Percentiles rank a stretch among this genome's conserved stretches.
Evolutionary conservation across 2,797 vertebrate species (phyloP).

Genomic region (Sebastes alutus): DNA sequence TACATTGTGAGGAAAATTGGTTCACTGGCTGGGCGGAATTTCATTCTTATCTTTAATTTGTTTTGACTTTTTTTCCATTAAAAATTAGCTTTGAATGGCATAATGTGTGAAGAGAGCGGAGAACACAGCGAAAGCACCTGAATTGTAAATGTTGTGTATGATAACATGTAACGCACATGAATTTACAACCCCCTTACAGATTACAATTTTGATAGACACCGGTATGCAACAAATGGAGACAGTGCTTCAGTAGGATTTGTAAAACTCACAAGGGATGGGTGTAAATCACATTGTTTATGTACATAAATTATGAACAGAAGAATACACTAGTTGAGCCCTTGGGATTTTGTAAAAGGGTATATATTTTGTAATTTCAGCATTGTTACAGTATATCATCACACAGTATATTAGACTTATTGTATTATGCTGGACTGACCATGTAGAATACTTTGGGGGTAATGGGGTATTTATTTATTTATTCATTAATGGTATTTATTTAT

Average conservation of each 20-base stretch:
- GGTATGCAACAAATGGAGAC: slow-evolving; percentile 51
- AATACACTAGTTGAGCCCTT: slow-evolving; percentile 61
- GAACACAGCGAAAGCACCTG: background rate
- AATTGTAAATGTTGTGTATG: slow-evolving; percentile 50
- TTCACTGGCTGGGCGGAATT: slow-evolving; percentile 7
- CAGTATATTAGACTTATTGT: slow-evolving; percentile 67
- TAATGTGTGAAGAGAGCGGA: background rate
- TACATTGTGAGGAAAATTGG: background rate
- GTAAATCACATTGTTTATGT: slow-evolving; percentile 70
- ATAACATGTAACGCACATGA: slow-evolving; percentile 13
- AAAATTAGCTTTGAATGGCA: slow-evolving; percentile 17
- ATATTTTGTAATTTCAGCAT: slow-evolving; percentile 78
- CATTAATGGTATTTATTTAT: slow-evolving; percentile 67
- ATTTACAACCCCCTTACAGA: background rate
- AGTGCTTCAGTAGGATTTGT: slow-evolving; percentile 43
- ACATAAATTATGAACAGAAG: slow-evolving; percentile 64
- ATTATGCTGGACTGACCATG: slow-evolving; percentile 70
- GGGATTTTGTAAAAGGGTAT: slow-evolving; percentile 70
- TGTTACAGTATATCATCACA: slow-evolving; percentile 63
- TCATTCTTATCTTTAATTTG: background rate
- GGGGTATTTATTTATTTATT: slow-evolving; percentile 61
- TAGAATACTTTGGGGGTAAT: slow-evolving; percentile 49
- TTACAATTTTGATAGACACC: slow-evolving; percentile 35
- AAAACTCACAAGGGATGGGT: slow-evolving; percentile 43
- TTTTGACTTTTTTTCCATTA: background rate